Evolutionary conservation across 2,888 invertebrate species (phyloP).

Genomic region (Gnatocerus cornutus): DNA sequence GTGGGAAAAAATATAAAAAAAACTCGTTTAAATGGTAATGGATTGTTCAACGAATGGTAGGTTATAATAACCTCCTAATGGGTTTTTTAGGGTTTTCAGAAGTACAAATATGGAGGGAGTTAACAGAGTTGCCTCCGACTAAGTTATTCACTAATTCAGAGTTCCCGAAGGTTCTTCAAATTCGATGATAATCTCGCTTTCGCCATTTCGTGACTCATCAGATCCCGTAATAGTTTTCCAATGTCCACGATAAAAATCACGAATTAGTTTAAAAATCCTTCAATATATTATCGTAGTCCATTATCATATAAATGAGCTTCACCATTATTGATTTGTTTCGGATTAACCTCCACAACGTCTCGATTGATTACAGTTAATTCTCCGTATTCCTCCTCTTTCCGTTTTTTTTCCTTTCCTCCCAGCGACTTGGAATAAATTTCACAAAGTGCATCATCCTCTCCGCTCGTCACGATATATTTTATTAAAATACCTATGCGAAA

Average conservation of each 20-base stretch:
- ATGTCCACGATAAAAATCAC: neutral
- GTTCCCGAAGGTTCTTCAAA: too few relatives aligned
- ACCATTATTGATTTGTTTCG: conserved; percentile 11
- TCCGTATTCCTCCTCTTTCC: neutral
- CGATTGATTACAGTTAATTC: conserved; percentile 17
- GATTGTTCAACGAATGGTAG: too few relatives aligned
- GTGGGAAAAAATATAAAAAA: too few relatives aligned
- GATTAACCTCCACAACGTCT: conserved; percentile 7
- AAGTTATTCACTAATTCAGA: too few relatives aligned
- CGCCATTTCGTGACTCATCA: too few relatives aligned
- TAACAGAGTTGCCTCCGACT: too few relatives aligned
- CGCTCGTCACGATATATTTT: conserved; percentile 24
- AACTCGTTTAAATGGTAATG: too few relatives aligned
- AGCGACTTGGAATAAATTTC: conserved; percentile 18
- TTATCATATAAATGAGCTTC: conserved; percentile 16
- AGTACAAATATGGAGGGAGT: too few relatives aligned
- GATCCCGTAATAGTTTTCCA: too few relatives aligned
- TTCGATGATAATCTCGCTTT: too few relatives aligned
- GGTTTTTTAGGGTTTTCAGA: too few relatives aligned
- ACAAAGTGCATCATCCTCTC: conserved; percentile 17
- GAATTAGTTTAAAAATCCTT: conserved; percentile 11
- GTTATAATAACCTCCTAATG: too few relatives aligned
- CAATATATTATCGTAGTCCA: conserved; percentile 9
- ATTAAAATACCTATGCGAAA: conserved; percentile 31
- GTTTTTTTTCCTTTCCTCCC: neutral